A percentile compares a stretch with the other conserved stretches of the same genome.
phyloP scores from a whole-genome alignment of 2,888 invertebrate species.

The Liodrosophila aerea region DNA sequence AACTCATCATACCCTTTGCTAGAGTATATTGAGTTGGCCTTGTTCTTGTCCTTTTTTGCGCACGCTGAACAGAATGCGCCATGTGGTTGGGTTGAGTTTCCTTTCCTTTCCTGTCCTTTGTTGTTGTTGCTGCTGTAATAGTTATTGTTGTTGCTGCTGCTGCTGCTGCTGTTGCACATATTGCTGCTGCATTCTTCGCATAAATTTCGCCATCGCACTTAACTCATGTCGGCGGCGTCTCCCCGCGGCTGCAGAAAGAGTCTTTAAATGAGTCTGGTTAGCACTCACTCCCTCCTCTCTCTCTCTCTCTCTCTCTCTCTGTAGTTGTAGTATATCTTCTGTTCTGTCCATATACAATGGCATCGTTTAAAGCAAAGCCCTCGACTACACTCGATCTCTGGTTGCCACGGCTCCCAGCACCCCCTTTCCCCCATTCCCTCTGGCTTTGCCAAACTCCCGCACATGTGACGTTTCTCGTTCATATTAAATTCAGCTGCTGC shows the following conservation, averaged over 20 bases:
- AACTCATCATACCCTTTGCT: too few species aligned
- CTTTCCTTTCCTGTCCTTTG: conserved; percentile 10
- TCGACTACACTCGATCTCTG: conserved; percentile 33
- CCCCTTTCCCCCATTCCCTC: neutral
- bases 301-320: conserved; percentile 1
- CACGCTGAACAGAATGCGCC: too few species aligned
- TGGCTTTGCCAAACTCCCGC: conserved; percentile 28
- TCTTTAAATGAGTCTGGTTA: conserved; percentile 68
- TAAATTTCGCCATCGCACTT: conserved; percentile 76
- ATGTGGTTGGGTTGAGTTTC: conserved; percentile 35
- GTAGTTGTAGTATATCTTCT: conserved; percentile 2
- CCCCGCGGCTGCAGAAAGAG: conserved; percentile 22
- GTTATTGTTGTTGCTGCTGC: conserved; percentile 23
- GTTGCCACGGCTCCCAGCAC: conserved; percentile 1
- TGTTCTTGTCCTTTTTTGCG: conserved; percentile 52
- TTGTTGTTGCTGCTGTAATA: conserved; percentile 17
- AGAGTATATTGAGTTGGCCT: conserved; percentile 18
- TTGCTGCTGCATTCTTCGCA: conserved; percentile 76
- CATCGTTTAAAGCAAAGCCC: conserved; percentile 55
- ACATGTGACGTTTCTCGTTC: conserved; percentile 56
- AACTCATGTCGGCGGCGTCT: conserved; percentile 62
- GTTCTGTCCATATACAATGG: conserved; percentile 55
- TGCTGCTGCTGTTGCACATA: conserved; percentile 59
- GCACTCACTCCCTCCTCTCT: conserved; percentile 4
- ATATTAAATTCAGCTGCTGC: conserved; percentile 55